A percentile compares a stretch with the other conserved stretches of the same genome.
Evolutionary conservation across 2,113 vertebrate genomes (phyloP).

Genomic region (Neotoma lepida): DNA sequence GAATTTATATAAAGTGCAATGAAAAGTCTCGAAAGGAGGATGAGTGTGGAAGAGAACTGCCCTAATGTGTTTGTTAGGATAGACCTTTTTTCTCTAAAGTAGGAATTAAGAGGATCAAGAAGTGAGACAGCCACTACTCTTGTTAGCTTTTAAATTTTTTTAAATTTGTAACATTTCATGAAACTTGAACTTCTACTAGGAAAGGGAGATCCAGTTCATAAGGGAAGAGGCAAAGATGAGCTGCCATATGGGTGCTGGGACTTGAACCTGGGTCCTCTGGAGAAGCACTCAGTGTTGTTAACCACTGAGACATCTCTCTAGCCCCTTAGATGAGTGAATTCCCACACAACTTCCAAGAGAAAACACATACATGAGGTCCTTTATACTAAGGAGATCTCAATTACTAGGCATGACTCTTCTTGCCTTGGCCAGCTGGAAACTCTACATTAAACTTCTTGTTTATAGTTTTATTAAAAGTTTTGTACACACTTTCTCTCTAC

Average conservation of each 20-base stretch:
- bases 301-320: not conserved
- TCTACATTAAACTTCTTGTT: constrained; percentile 32
- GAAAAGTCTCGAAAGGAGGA: not conserved
- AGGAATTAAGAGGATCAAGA: not conserved
- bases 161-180: constrained; percentile 19
- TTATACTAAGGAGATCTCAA: not conserved
- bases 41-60: not conserved
- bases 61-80: not conserved
- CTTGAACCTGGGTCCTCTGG: not conserved
- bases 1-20: not conserved
- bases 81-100: constrained; percentile 4
- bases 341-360: not conserved
- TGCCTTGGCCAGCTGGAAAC: constrained; percentile 31
- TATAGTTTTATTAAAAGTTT: constrained; percentile 23
- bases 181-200: not conserved
- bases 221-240: constrained; percentile 4
- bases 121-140: not conserved
- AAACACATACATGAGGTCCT: not conserved
- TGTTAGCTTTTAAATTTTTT: too few relatives aligned
- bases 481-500: constrained; percentile 2
- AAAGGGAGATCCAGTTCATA: constrained; percentile 21
- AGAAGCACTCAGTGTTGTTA: not conserved
- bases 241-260: not conserved
- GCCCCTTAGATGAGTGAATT: not conserved
- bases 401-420: constrained; percentile 2